phyloP scores from a whole-genome alignment of 2,888 invertebrate genomes.

The Drosophila ochracea region DNA sequence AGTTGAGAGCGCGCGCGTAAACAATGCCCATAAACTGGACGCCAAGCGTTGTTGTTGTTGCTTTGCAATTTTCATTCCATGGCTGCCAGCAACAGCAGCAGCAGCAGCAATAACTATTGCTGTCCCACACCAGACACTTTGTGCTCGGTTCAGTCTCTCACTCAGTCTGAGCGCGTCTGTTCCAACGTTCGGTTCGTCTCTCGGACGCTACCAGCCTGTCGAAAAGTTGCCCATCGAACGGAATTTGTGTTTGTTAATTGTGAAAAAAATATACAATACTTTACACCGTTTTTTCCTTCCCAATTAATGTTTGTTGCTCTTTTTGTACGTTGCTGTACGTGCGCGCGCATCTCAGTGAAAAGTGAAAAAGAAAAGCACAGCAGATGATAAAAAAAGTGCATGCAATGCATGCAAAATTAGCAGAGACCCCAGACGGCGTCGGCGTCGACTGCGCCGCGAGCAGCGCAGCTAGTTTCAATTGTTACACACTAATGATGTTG shows the following conservation, averaged over 20 bases:
- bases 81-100: slow-evolving; percentile 30
- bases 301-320: slow-evolving; percentile 37
- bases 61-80: slow-evolving; percentile 63
- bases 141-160: slow-evolving; percentile 29
- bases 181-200: slow-evolving; percentile 58
- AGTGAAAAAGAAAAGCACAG: slow-evolving; percentile 46
- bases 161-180: slow-evolving; percentile 59
- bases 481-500: slow-evolving; percentile 35
- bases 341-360: slow-evolving; percentile 44
- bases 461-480: slow-evolving; percentile 57
- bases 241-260: slow-evolving; percentile 60
- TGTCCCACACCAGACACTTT: slow-evolving; percentile 20
- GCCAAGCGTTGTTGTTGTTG: slow-evolving; percentile 29
- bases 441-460: slow-evolving; percentile 22
- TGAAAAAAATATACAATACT: slow-evolving; percentile 43
- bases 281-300: slow-evolving; percentile 17
- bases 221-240: slow-evolving; percentile 43
- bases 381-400: slow-evolving; percentile 37
- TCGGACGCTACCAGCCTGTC: slow-evolving; percentile 54
- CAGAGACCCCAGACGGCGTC: slow-evolving; percentile 30
- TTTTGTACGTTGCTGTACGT: slow-evolving; percentile 29
- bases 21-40: slow-evolving; percentile 75
- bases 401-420: slow-evolving; percentile 59
- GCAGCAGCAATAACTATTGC: slow-evolving; percentile 8
- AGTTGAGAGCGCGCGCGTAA: slow-evolving; percentile 52